Conservation (phyloP, 2,888 invertebrate genomes). For the Ceriagrion tenellum region DNA sequence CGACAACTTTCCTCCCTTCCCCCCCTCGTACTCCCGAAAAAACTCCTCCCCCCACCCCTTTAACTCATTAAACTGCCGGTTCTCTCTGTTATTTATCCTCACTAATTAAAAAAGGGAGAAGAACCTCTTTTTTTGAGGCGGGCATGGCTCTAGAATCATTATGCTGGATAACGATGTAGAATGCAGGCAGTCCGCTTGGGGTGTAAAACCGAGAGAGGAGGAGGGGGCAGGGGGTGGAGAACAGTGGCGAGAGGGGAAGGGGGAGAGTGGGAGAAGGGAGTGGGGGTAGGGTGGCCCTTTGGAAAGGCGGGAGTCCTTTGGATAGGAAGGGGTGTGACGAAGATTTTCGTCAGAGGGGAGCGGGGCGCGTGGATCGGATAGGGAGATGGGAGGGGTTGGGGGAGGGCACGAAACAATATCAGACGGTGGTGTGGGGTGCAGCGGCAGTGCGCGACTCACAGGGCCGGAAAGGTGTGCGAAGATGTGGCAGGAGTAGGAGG, state of each 20-base stretch:
- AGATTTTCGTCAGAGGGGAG: background rate
- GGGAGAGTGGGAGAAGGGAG: background rate
- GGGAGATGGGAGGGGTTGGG: background rate
- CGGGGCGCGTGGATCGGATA: no score
- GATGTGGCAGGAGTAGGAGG: background rate
- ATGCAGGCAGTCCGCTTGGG: constrained; percentile 59
- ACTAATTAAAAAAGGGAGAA: constrained; percentile 63
- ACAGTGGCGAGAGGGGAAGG: background rate
- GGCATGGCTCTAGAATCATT: constrained; percentile 61
- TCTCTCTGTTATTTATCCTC: constrained; percentile 60
- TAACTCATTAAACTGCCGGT: constrained; percentile 65
- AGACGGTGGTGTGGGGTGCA: background rate
- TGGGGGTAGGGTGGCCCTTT: background rate
- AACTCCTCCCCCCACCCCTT: constrained; percentile 14
- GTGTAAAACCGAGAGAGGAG: background rate
- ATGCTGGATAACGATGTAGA: constrained; percentile 68
- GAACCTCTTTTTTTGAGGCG: constrained; percentile 45
- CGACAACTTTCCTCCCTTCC: background rate
- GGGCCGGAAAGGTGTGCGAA: background rate
- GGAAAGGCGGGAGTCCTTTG: background rate
- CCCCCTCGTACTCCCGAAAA: background rate
- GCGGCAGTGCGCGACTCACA: background rate
- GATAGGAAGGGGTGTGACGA: background rate
- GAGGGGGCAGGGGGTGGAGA: background rate
- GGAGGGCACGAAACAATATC: background rate